Evolutionary conservation across 2,888 invertebrate species (phyloP).

Genomic region (Latheticus oryzae): DNA sequence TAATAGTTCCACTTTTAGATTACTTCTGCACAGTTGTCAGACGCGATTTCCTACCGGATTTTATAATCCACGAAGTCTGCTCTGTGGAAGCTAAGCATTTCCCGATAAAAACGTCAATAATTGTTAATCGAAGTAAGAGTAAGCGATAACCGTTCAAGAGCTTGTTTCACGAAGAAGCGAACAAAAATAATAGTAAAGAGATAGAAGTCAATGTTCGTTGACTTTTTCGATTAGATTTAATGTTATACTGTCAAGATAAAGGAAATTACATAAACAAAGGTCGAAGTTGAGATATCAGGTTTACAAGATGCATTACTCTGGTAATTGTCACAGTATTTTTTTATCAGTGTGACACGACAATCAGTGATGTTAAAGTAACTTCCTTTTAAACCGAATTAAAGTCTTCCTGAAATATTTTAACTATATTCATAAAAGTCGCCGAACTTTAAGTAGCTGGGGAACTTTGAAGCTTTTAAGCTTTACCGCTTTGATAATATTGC

Average conservation of each 20-base stretch:
- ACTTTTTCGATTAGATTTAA: too few species aligned
- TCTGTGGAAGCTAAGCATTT: conserved; percentile 11
- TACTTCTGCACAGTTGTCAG: conserved; percentile 6
- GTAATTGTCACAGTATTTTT: too few species aligned
- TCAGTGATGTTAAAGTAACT: conserved; percentile 4
- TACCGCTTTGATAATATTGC: conserved; percentile 9
- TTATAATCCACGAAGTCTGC: not conserved
- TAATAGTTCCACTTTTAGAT: conserved; percentile 2
- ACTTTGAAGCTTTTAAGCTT: conserved; percentile 15
- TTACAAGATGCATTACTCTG: too few species aligned
- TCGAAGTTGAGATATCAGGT: too few species aligned
- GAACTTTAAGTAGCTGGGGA: conserved; percentile 9
- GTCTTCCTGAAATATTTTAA: conserved; percentile 14
- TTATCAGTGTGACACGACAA: too few species aligned
- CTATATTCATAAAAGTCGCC: conserved; percentile 10
- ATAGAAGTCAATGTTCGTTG: conserved; percentile 9
- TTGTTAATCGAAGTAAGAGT: conserved; percentile 25
- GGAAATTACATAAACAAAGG: too few species aligned
- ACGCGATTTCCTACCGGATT: conserved; percentile 3
- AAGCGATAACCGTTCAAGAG: conserved; percentile 18
- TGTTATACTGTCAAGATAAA: too few species aligned
- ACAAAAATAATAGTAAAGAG: conserved; percentile 16
- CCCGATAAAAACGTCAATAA: conserved; percentile 20
- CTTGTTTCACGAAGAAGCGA: conserved; percentile 7
- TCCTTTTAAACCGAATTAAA: conserved; percentile 11